Evolutionary conservation across 2,797 vertebrate species (phyloP).

Genomic region (Poecilia picta): DNA sequence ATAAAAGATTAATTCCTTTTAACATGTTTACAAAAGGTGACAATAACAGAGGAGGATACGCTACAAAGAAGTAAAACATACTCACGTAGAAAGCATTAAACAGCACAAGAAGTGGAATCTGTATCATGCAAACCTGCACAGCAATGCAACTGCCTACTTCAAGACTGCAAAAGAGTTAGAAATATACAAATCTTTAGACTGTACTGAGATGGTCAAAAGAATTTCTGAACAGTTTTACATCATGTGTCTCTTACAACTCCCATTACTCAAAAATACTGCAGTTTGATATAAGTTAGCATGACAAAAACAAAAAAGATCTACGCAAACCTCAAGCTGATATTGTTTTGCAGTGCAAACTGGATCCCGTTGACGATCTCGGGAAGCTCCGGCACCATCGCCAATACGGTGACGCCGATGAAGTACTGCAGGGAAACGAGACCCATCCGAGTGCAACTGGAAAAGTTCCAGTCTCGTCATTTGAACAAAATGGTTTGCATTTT

Average conservation of each 20-base stretch:
- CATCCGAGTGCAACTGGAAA: neutral
- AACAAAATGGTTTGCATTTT: neutral
- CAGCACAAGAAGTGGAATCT: constrained; percentile 90
- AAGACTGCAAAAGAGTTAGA: constrained; percentile 73
- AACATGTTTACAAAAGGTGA: neutral
- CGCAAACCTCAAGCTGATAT: constrained; percentile 88
- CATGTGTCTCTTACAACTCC: neutral
- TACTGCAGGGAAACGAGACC: constrained; percentile 75
- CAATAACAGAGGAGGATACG: no score
- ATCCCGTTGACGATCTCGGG: constrained; percentile 92
- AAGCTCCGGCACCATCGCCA: constrained; percentile 92
- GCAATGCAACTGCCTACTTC: constrained; percentile 92
- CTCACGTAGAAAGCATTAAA: constrained; percentile 92
- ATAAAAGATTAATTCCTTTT: neutral
- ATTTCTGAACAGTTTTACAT: neutral
- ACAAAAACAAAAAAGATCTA: neutral
- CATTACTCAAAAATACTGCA: neutral
- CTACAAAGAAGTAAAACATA: constrained; percentile 27
- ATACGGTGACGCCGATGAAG: constrained; percentile 88
- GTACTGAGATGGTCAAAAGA: neutral
- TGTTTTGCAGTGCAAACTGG: constrained; percentile 92
- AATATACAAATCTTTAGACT: neutral
- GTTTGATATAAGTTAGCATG: neutral
- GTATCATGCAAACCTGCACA: constrained; percentile 93
- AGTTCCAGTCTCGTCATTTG: neutral